These are phyloP conservation scores for Microctenopoma steveboyesi DNA, from an alignment of 2,797 vertebrate genomes.

Conservation along the genomic window DNA sequence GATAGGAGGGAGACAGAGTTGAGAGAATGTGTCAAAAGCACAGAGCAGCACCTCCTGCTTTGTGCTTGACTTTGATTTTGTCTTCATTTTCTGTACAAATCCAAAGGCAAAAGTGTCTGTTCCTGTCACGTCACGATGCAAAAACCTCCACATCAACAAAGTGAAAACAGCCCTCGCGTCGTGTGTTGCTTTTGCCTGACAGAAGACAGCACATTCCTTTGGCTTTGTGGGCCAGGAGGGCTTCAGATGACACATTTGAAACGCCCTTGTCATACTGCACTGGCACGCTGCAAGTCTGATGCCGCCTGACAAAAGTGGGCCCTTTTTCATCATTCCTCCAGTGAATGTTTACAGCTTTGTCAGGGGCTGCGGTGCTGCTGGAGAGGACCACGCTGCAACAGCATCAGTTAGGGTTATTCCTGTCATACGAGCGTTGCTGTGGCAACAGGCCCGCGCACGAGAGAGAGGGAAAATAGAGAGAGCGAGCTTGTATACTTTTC, in stretches of 20 bases:
- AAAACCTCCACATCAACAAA: background rate
- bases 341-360: constrained; percentile 39
- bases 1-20: background rate
- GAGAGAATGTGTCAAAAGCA: background rate
- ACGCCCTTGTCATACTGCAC: background rate
- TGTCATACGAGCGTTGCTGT: constrained; percentile 78
- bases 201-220: background rate
- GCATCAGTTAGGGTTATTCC: constrained; percentile 74
- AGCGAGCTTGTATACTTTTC: constrained; percentile 49
- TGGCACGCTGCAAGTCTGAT: background rate
- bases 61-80: constrained; percentile 22
- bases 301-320: constrained; percentile 1
- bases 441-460: constrained; percentile 73
- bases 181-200: background rate
- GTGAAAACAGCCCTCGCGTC: background rate
- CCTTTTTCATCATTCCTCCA: background rate
- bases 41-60: constrained; percentile 10
- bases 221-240: background rate
- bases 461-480: constrained; percentile 16
- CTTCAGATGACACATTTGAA: background rate
- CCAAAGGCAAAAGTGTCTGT: background rate
- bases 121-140: background rate
- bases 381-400: constrained; percentile 56
- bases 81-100: constrained; percentile 13
- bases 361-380: constrained; percentile 40